A percentile compares a stretch with the other conserved stretches of the same genome.
Conservation (phyloP, 2,888 invertebrate genomes). For the Prosapia bicincta region DNA sequence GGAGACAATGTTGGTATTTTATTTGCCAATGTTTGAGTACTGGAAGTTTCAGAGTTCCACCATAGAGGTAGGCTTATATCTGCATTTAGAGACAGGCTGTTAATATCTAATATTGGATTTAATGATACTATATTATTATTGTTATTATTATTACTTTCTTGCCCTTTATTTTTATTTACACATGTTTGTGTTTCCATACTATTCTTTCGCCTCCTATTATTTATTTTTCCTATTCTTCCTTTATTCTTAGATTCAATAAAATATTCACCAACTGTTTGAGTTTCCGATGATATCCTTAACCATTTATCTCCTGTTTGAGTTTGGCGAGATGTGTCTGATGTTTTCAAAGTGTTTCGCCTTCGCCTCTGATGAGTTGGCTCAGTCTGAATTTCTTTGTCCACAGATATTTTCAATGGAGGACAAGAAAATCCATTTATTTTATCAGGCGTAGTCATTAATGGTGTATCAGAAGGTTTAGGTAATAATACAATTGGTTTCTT, state of each 20-base stretch:
- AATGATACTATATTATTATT: neutral
- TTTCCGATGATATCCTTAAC: conserved; percentile 43
- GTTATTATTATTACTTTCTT: neutral
- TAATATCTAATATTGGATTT: neutral
- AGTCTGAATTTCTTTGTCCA: conserved; percentile 33
- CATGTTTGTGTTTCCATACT: conserved; percentile 32
- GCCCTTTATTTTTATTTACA: neutral
- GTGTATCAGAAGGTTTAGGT: conserved; percentile 9
- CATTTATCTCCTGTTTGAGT: conserved; percentile 44
- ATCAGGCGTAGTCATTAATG: conserved; percentile 34
- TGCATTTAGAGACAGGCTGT: neutral
- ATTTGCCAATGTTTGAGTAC: neutral
- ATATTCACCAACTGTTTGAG: conserved; percentile 44
- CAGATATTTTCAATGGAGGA: conserved; percentile 9
- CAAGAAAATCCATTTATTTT: conserved; percentile 39
- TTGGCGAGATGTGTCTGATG: conserved; percentile 40
- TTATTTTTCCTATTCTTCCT: conserved; percentile 36
- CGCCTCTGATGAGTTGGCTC: conserved; percentile 3
- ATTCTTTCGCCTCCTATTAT: conserved; percentile 17
- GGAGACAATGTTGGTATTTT: neutral
- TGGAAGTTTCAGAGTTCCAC: conserved; percentile 43
- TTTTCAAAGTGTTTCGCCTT: neutral
- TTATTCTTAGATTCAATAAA: neutral
- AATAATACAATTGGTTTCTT: neutral
- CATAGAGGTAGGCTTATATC: conserved; percentile 41